A percentile compares a stretch with the other conserved stretches of the same genome.
phyloP scores from a whole-genome alignment of 2,888 invertebrate species.

The Melieria picta region DNA sequence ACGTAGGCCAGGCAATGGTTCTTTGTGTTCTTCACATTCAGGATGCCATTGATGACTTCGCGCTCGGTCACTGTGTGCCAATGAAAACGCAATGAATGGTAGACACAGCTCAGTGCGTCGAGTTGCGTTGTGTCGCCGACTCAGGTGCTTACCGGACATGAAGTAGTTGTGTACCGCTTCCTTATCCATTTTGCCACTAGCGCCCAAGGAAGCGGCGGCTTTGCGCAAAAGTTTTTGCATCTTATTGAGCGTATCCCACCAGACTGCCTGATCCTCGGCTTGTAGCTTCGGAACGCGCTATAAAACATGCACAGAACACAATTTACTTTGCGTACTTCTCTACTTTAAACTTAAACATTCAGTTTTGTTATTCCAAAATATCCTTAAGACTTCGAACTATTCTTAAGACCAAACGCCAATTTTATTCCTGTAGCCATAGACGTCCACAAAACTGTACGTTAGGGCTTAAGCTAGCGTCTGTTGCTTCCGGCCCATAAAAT shows the following conservation, averaged over 20 bases:
- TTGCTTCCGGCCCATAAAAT: too few species aligned
- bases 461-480: too few species aligned
- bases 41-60: constrained; percentile 94
- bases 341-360: too few species aligned
- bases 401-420: too few species aligned
- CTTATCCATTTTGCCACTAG: constrained; percentile 85
- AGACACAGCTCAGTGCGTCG: neutral
- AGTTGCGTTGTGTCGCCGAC: neutral
- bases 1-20: constrained; percentile 96
- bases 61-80: constrained; percentile 95
- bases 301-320: neutral
- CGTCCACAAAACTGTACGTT: too few species aligned
- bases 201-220: constrained; percentile 86
- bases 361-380: too few species aligned
- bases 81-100: constrained; percentile 67
- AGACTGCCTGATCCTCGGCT: constrained; percentile 94
- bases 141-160: constrained; percentile 84
- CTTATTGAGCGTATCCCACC: constrained; percentile 97
- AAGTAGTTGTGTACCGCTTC: constrained; percentile 98
- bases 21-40: constrained; percentile 92
- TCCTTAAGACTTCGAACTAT: too few species aligned
- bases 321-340: too few species aligned
- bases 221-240: constrained; percentile 95
- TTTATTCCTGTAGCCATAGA: too few species aligned
- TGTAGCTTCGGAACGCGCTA: constrained; percentile 93